Percentiles rank a stretch among this genome's conserved stretches.
Conservation (phyloP, 2,113 vertebrate species). For the sheep (Ovis aries) region DNA sequence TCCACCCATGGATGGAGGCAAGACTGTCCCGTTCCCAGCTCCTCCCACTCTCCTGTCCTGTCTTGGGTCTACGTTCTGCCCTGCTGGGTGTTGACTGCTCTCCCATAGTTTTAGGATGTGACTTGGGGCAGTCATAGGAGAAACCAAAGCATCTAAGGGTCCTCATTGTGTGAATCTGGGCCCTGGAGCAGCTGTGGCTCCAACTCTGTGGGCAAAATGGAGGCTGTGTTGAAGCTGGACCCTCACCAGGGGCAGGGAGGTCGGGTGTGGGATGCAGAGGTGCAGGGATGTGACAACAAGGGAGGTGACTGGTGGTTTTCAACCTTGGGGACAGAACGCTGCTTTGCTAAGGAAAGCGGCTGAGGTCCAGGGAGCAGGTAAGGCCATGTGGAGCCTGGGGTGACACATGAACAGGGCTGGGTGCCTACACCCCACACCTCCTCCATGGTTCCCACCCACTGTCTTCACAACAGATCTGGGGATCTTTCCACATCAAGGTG, state of each 20-base stretch:
- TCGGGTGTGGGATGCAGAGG: rapidly evolving
- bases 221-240: not conserved
- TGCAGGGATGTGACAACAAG: not conserved
- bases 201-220: rapidly evolving
- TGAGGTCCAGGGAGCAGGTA: rapidly evolving
- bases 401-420: not conserved
- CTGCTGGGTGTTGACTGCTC: not conserved
- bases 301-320: rapidly evolving
- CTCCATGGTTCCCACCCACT: not conserved
- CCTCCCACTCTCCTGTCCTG: not conserved
- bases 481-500: too few relatives aligned
- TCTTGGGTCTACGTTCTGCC: not conserved
- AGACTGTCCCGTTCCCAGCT: not conserved
- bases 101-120: not conserved
- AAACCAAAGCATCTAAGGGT: not conserved
- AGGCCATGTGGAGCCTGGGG: not conserved
- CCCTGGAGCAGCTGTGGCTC: not conserved
- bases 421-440: rapidly evolving
- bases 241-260: not conserved
- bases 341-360: not conserved
- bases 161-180: not conserved
- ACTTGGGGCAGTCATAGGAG: not conserved
- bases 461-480: not conserved
- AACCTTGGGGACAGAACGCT: not conserved
- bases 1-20: not conserved